Percentiles rank a stretch among this genome's conserved stretches.
Conservation (phyloP, 1,140 invertebrate species). For the Akabosia matsudoensis region DNA sequence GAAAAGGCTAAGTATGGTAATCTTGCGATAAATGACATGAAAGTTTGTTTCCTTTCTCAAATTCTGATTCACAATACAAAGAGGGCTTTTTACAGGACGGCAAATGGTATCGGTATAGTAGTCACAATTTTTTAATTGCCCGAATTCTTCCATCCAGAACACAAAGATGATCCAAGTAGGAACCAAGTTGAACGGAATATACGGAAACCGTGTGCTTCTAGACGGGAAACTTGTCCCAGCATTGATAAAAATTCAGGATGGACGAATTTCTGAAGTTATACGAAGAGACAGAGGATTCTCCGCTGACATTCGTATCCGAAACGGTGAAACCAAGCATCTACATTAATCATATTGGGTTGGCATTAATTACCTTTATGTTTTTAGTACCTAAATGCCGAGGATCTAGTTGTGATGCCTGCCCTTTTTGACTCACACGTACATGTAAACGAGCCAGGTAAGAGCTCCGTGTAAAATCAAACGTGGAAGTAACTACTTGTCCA, state of each 20-base stretch:
- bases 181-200: not conserved
- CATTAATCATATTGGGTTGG: no score
- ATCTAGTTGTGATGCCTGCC: constrained; percentile 67
- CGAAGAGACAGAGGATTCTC: not conserved
- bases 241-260: constrained; percentile 40
- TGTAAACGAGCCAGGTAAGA: constrained; percentile 81
- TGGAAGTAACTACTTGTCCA: not conserved
- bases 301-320: not conserved
- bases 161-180: not conserved
- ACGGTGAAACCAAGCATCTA: no score
- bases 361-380: no score
- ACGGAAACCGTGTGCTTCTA: constrained; percentile 40
- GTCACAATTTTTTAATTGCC: no score
- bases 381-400: constrained; percentile 61
- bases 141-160: not conserved
- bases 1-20: no score
- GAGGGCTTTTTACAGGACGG: no score
- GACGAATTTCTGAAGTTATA: constrained; percentile 38
- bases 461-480: constrained; percentile 30
- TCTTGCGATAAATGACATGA: no score
- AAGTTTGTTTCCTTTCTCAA: no score
- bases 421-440: constrained; percentile 86
- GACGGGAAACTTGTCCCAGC: constrained; percentile 34
- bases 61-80: no score
- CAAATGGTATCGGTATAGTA: no score